Evolutionary conservation across 2,797 vertebrate species (phyloP).

Genomic region (Rhinogobio ventralis): DNA sequence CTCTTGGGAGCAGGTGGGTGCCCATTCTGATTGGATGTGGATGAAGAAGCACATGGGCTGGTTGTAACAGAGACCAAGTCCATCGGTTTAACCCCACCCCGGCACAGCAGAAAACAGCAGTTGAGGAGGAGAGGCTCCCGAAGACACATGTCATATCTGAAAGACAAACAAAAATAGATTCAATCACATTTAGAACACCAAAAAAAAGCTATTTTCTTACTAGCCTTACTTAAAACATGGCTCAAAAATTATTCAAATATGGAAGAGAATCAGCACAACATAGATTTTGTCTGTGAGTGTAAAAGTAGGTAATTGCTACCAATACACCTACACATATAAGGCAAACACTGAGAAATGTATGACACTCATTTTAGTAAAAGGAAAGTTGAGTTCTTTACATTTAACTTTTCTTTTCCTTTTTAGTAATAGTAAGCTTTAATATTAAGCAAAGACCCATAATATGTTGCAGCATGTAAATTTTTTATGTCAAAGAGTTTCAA

Average conservation of each 20-base stretch:
- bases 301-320: not conserved
- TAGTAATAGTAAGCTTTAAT: not conserved
- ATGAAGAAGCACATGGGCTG: slow-evolving; percentile 72
- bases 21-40: slow-evolving; percentile 67
- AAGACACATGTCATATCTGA: slow-evolving; percentile 89
- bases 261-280: not conserved
- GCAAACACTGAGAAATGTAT: slow-evolving; percentile 2
- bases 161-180: slow-evolving; percentile 36
- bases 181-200: not conserved
- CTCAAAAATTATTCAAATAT: not conserved
- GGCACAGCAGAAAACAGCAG: slow-evolving; percentile 90
- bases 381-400: not conserved
- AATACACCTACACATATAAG: not conserved
- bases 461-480: not conserved
- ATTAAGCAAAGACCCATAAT: not conserved
- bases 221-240: not conserved
- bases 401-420: not conserved
- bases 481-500: not conserved
- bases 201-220: not conserved
- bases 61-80: slow-evolving; percentile 91
- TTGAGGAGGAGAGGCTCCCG: slow-evolving; percentile 90
- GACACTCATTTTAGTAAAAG: not conserved
- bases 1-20: slow-evolving; percentile 72
- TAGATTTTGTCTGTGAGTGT: not conserved
- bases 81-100: slow-evolving; percentile 83